Percentiles rank a stretch among this genome's conserved stretches.
These are phyloP conservation scores for Nysson spinosus DNA, from an alignment of 2,888 invertebrate species.

Conservation along the genomic window DNA sequence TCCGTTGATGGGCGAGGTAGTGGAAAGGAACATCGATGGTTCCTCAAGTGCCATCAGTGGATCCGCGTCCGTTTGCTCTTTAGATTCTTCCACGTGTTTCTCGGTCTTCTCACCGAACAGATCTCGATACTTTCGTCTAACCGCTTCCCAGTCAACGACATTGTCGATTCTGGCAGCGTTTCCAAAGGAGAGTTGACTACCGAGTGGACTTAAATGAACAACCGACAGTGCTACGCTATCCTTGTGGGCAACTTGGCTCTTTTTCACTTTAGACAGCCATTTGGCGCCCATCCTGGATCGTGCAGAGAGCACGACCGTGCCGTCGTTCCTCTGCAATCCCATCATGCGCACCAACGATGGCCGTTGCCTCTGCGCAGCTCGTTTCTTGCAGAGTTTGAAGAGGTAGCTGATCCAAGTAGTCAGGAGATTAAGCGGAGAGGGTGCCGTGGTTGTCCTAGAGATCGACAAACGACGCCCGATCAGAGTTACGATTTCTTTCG, in stretches of 20 bases:
- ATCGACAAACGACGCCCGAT: conserved; percentile 43
- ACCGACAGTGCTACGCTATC: conserved; percentile 88
- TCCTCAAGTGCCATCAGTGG: conserved; percentile 27
- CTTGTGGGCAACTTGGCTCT: conserved; percentile 89
- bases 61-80: conserved; percentile 35
- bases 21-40: conserved; percentile 5
- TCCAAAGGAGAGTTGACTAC: conserved; percentile 88
- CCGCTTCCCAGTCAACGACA: conserved; percentile 94
- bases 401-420: conserved; percentile 95
- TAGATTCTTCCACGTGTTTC: conserved; percentile 57
- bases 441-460: conserved; percentile 93
- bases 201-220: conserved; percentile 89
- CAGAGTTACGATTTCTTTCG: no score
- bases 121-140: conserved; percentile 92
- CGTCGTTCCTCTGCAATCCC: conserved; percentile 83
- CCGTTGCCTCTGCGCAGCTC: conserved; percentile 85
- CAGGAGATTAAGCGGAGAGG: conserved; percentile 97
- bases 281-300: conserved; percentile 92
- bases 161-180: conserved; percentile 89
- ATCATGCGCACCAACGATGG: conserved; percentile 92
- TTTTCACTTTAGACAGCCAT: conserved; percentile 92
- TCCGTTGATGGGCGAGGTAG: background rate
- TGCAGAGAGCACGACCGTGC: conserved; percentile 84
- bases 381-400: conserved; percentile 87
- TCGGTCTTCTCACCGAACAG: conserved; percentile 83